Evolutionary conservation across 1,140 invertebrate genomes (phyloP).

Genomic region (Apis mellifera): DNA sequence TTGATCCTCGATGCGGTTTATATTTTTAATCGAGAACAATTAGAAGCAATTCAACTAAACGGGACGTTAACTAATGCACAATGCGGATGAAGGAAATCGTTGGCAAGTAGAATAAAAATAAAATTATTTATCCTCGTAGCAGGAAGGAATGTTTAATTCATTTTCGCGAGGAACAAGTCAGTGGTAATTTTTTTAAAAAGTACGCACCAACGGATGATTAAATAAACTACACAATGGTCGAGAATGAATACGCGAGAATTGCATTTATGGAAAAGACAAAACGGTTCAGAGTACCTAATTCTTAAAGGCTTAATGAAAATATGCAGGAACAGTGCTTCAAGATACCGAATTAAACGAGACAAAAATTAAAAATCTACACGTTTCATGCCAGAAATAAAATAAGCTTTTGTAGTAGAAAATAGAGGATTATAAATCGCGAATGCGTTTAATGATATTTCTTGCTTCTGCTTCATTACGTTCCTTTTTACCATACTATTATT

Average conservation of each 20-base stretch:
- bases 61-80: not conserved
- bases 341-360: not conserved
- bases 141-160: not conserved
- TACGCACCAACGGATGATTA: not conserved
- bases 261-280: not conserved
- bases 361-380: not conserved
- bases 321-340: not conserved
- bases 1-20: not conserved
- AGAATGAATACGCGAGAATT: conserved; percentile 2
- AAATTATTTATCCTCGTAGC: not conserved
- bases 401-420: too few relatives aligned
- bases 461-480: too few relatives aligned
- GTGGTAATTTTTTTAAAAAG: not conserved
- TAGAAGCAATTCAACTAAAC: not conserved
- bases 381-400: too few relatives aligned
- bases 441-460: too few relatives aligned
- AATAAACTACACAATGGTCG: not conserved
- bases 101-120: not conserved
- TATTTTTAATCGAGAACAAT: not conserved
- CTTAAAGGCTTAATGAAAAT: not conserved
- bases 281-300: not conserved
- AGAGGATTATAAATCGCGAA: too few relatives aligned
- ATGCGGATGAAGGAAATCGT: not conserved
- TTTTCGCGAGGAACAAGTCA: not conserved
- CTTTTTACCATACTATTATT: too few relatives aligned